Percentiles rank a stretch among this genome's conserved stretches.
phyloP scores from a whole-genome alignment of 2,888 invertebrate species.

The Apeira syringaria region DNA sequence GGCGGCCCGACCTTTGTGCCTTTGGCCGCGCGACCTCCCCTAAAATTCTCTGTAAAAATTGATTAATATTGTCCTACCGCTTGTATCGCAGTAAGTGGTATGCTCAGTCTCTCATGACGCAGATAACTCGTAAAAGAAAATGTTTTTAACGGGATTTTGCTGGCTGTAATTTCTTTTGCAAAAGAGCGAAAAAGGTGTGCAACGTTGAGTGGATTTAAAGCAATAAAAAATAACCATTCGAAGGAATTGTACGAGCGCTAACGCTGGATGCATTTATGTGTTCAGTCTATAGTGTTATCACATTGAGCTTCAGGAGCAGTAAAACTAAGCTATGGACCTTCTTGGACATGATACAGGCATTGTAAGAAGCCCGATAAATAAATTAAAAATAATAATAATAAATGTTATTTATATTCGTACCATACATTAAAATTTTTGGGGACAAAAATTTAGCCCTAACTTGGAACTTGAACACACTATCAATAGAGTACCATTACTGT shows the following conservation, averaged over 20 bases:
- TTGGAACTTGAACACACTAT: too few relatives aligned
- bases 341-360: too few relatives aligned
- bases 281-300: conserved; percentile 40
- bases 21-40: conserved; percentile 52
- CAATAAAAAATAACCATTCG: conserved; percentile 55
- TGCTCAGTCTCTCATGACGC: conserved; percentile 52
- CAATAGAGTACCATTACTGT: too few relatives aligned
- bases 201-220: conserved; percentile 50
- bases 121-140: conserved; percentile 57
- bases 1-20: conserved; percentile 64
- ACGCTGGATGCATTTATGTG: conserved; percentile 48
- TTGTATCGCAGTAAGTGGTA: conserved; percentile 59
- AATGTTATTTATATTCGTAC: too few relatives aligned
- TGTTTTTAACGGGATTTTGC: conserved; percentile 51
- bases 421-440: too few relatives aligned
- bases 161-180: conserved; percentile 49
- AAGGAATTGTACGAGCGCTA: conserved; percentile 52
- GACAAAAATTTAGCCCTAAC: too few relatives aligned
- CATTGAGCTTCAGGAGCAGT: conserved; percentile 27
- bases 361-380: too few relatives aligned
- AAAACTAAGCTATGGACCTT: conserved; percentile 14
- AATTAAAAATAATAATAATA: too few relatives aligned
- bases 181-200: conserved; percentile 47
- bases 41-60: conserved; percentile 73
- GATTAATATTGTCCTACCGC: conserved; percentile 70